A percentile compares a stretch with the other conserved stretches of the same genome.
Evolutionary conservation across 2,113 vertebrate genomes (phyloP).

Genomic region (Spilogale gracilis): DNA sequence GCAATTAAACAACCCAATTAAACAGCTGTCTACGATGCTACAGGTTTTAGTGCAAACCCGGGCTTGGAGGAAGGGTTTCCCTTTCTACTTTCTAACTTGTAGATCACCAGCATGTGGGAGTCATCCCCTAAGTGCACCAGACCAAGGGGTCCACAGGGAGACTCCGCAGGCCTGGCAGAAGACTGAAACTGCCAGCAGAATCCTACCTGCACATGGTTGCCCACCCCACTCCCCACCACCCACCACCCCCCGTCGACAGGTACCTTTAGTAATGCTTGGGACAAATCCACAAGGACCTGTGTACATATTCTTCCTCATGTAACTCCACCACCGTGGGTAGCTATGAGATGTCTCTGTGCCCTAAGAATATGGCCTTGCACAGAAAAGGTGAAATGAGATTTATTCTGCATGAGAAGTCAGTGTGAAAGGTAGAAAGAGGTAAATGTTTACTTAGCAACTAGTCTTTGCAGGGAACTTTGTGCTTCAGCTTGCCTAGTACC

Average conservation of each 20-base stretch:
- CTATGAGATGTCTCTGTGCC: neutral
- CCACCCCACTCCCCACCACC: too few species aligned
- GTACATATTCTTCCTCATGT: neutral
- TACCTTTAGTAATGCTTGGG: neutral
- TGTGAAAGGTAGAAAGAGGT: neutral
- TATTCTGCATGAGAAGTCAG: neutral
- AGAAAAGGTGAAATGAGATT: slow-evolving; percentile 9
- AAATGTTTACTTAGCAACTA: neutral
- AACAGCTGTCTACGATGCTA: neutral
- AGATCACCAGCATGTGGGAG: neutral
- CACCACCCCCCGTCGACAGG: neutral
- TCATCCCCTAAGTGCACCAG: neutral
- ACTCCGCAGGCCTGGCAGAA: neutral
- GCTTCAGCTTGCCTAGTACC: neutral
- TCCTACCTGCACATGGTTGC: neutral
- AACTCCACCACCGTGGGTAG: neutral
- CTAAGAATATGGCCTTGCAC: neutral
- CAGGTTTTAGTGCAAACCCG: neutral
- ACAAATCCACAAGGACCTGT: neutral
- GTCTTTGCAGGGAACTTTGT: neutral
- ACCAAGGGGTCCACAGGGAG: neutral
- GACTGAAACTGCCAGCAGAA: neutral
- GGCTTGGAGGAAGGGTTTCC: neutral
- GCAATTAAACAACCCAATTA: neutral
- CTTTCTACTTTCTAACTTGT: slow-evolving; percentile 26